phyloP scores from a whole-genome alignment of 1,140 invertebrate genomes.

The Ceratosolen fusciceps region DNA sequence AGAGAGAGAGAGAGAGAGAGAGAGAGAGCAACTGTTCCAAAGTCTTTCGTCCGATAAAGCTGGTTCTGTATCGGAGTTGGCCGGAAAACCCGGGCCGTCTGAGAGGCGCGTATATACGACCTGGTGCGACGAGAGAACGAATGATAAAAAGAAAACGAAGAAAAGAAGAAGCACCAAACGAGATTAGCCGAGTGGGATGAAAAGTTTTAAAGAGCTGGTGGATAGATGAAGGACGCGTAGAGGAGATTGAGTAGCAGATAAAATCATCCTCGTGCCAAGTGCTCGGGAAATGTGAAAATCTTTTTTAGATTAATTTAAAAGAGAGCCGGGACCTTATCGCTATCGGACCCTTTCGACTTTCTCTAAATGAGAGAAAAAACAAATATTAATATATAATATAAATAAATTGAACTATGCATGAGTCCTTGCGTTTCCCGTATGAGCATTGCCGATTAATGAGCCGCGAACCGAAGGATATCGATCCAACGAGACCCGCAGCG shows the following conservation, averaged over 20 bases:
- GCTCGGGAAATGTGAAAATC: conserved; percentile 32
- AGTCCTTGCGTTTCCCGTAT: too few species aligned
- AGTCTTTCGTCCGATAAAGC: conserved; percentile 39
- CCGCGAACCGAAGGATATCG: too few species aligned
- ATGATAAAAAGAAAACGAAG: conserved; percentile 43
- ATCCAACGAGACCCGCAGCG: too few species aligned
- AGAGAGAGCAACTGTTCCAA: not conserved
- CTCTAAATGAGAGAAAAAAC: too few species aligned
- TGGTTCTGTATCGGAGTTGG: not conserved
- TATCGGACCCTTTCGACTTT: not conserved
- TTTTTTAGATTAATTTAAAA: conserved; percentile 36
- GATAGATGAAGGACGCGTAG: conserved; percentile 3
- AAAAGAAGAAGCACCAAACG: not conserved
- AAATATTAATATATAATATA: not conserved
- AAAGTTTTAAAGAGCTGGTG: conserved; percentile 29
- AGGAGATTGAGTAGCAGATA: conserved; percentile 28
- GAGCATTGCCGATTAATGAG: too few species aligned
- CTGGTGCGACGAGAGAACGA: conserved; percentile 2
- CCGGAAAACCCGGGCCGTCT: conserved; percentile 11
- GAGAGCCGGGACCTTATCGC: conserved; percentile 4
- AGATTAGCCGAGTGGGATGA: conserved; percentile 27
- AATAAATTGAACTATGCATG: not conserved
- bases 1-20: too few species aligned
- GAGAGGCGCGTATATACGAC: not conserved
- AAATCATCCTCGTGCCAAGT: conserved; percentile 31